Evolutionary conservation across 2,113 vertebrate genomes (phyloP).

Genomic region (Marcusenius ussheri): DNA sequence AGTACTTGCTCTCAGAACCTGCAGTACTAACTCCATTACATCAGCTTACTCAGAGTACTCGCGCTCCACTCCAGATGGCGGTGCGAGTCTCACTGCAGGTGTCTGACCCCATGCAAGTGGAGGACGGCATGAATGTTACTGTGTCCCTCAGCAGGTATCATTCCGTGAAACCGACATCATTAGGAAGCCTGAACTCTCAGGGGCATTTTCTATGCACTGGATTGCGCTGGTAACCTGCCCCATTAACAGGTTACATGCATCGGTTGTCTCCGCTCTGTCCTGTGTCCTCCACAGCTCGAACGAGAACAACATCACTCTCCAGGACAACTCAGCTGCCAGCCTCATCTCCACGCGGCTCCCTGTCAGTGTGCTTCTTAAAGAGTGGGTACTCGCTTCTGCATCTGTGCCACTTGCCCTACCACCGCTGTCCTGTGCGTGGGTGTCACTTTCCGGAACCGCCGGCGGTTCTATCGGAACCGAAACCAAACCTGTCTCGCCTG

Average conservation of each 20-base stretch:
- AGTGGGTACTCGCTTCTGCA: slow-evolving; percentile 26
- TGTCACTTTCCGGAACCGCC: too few species aligned
- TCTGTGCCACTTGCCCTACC: neutral
- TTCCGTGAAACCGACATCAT: neutral
- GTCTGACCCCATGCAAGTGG: neutral
- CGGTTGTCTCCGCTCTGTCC: neutral
- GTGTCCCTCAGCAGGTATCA: slow-evolving; percentile 25
- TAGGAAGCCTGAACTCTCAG: neutral
- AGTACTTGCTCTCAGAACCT: neutral
- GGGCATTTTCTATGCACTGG: neutral
- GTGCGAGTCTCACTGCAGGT: slow-evolving; percentile 26
- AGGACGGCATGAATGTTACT: slow-evolving; percentile 13
- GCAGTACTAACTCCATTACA: neutral
- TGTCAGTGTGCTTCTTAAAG: slow-evolving; percentile 27
- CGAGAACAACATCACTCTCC: slow-evolving; percentile 28
- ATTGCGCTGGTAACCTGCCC: neutral
- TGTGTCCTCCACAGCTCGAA: slow-evolving; percentile 13
- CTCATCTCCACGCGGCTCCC: slow-evolving; percentile 22
- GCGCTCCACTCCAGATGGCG: slow-evolving; percentile 9
- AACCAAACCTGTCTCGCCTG: neutral
- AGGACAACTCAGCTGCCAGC: slow-evolving; percentile 30
- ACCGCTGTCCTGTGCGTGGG: neutral
- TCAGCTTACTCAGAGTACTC: neutral
- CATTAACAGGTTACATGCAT: neutral
- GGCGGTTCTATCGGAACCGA: neutral